phyloP scores from a whole-genome alignment of 1,140 invertebrate genomes.

The Macrotrachela quadricornifera region DNA sequence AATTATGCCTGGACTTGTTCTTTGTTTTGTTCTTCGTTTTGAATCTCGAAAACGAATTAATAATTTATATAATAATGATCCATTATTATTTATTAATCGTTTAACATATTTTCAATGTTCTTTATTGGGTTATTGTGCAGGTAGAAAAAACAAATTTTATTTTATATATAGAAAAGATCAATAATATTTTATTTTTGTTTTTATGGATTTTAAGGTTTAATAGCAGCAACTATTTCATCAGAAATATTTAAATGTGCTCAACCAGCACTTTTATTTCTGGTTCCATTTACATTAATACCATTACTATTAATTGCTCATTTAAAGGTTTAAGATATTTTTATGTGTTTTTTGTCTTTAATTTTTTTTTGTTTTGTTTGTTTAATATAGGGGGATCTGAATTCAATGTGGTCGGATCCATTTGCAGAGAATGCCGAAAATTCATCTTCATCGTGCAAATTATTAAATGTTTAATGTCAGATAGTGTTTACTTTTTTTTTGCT shows the following conservation, averaged over 20 bases:
- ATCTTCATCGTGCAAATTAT: constrained; percentile 48
- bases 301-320: constrained; percentile 87
- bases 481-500: too few species aligned
- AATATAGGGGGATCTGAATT: constrained; percentile 63
- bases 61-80: background rate
- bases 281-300: constrained; percentile 83
- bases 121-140: background rate
- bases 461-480: constrained; percentile 41
- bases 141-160: background rate
- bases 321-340: constrained; percentile 45
- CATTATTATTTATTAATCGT: constrained; percentile 18
- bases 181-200: background rate
- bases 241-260: constrained; percentile 93
- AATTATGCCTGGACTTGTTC: constrained; percentile 77
- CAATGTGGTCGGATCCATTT: constrained; percentile 94
- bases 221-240: constrained; percentile 84
- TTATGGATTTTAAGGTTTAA: constrained; percentile 39
- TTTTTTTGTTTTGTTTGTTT: background rate
- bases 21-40: constrained; percentile 79
- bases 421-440: constrained; percentile 34
- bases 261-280: constrained; percentile 80
- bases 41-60: constrained; percentile 59
- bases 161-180: background rate
- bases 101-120: background rate
- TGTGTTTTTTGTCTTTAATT: background rate